Evolutionary conservation across 2,113 vertebrate species (phyloP).

Genomic region (Herpetotheres cachinnans): DNA sequence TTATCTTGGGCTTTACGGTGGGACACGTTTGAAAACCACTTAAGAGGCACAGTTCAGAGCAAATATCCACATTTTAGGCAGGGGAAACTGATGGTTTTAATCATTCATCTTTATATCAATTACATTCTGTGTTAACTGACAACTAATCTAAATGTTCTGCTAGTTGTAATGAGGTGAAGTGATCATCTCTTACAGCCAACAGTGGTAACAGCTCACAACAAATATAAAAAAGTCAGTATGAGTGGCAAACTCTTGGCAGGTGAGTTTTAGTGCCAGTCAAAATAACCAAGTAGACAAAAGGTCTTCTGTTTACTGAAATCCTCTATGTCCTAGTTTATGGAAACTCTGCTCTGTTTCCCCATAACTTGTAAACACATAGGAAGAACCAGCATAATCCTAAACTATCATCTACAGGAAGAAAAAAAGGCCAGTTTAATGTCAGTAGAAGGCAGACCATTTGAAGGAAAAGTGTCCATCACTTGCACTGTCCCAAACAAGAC

Average conservation of each 20-base stretch:
- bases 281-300: neutral
- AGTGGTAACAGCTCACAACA: neutral
- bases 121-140: neutral
- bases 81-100: neutral
- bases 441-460: neutral
- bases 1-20: neutral
- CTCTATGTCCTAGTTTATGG: neutral
- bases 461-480: neutral
- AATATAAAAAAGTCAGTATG: neutral
- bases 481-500: neutral
- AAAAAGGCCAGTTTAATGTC: neutral
- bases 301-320: neutral
- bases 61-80: neutral
- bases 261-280: neutral
- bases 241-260: neutral
- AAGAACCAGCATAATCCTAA: neutral
- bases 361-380: neutral
- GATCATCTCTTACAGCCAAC: neutral
- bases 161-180: neutral
- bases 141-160: neutral
- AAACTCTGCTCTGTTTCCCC: neutral
- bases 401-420: neutral
- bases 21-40: neutral
- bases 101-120: neutral
- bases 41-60: neutral